Evolutionary conservation across 2,888 invertebrate species (phyloP).

Genomic region (Ornithoptera alexandrae): DNA sequence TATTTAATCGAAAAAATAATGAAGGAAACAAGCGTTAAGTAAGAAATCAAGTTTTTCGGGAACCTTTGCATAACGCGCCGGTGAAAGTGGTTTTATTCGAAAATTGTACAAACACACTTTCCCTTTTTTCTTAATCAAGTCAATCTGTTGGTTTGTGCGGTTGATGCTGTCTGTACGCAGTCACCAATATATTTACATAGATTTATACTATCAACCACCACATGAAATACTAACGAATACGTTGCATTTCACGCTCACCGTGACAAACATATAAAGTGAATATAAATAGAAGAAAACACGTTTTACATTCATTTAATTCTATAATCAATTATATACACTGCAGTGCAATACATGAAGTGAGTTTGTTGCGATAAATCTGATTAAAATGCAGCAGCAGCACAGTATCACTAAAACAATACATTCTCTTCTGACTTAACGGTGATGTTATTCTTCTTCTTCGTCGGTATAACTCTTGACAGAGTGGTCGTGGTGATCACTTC

Average conservation of each 20-base stretch:
- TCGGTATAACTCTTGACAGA: no score
- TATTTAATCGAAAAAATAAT: neutral
- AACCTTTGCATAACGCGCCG: slow-evolving; percentile 18
- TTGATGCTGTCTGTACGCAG: slow-evolving; percentile 8
- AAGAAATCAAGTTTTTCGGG: slow-evolving; percentile 21
- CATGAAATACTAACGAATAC: neutral
- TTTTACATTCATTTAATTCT: slow-evolving; percentile 33
- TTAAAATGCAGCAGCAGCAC: slow-evolving; percentile 15
- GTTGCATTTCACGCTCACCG: slow-evolving; percentile 18
- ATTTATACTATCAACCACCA: neutral
- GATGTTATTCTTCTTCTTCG: no score
- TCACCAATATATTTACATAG: slow-evolving; percentile 8
- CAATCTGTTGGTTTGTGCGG: slow-evolving; percentile 5
- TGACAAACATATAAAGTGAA: slow-evolving; percentile 31
- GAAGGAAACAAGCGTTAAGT: slow-evolving; percentile 2
- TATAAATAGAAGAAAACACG: slow-evolving; percentile 33
- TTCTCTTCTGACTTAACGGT: no score
- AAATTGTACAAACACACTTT: slow-evolving; percentile 18
- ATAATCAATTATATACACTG: slow-evolving; percentile 33
- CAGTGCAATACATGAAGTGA: slow-evolving; percentile 14
- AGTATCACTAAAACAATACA: neutral
- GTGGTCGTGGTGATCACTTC: no score
- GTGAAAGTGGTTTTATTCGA: slow-evolving; percentile 16
- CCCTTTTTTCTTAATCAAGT: slow-evolving; percentile 1
- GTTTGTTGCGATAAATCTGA: slow-evolving; percentile 5